These are phyloP conservation scores for Pandemis cinnamomeana DNA, from an alignment of 2,888 invertebrate genomes.

Conservation along the genomic window DNA sequence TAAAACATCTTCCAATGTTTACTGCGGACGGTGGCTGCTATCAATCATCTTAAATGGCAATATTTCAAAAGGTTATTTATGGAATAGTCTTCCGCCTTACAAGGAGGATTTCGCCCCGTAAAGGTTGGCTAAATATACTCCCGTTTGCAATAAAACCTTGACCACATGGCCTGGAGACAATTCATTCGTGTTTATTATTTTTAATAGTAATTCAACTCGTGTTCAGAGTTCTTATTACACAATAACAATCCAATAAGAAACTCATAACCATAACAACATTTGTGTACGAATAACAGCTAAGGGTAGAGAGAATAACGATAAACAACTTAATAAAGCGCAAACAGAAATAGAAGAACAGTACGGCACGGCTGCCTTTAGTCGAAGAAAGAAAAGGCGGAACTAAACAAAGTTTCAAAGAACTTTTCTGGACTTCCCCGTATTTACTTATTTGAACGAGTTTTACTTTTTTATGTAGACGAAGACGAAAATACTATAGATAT, in stretches of 20 bases:
- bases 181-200: background rate
- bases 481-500: background rate
- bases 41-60: constrained; percentile 32
- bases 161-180: background rate
- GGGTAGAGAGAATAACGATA: constrained; percentile 18
- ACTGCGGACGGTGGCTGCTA: constrained; percentile 21
- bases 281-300: constrained; percentile 14
- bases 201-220: background rate
- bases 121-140: background rate
- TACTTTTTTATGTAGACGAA: background rate
- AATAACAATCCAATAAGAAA: constrained; percentile 16
- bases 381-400: constrained; percentile 12
- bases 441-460: background rate
- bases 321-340: constrained; percentile 17
- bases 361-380: background rate
- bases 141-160: background rate
- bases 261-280: constrained; percentile 11
- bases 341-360: constrained; percentile 16
- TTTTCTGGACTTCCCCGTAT: background rate
- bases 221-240: constrained; percentile 1
- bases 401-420: constrained; percentile 14
- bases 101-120: background rate
- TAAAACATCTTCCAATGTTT: constrained; percentile 28
- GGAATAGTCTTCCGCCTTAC: constrained; percentile 12
- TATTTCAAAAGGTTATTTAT: constrained; percentile 22